Base-by-base conservation (phyloP, 37 sponge, comb jelly and placozoan species). In the Spongia lamella region DNA sequence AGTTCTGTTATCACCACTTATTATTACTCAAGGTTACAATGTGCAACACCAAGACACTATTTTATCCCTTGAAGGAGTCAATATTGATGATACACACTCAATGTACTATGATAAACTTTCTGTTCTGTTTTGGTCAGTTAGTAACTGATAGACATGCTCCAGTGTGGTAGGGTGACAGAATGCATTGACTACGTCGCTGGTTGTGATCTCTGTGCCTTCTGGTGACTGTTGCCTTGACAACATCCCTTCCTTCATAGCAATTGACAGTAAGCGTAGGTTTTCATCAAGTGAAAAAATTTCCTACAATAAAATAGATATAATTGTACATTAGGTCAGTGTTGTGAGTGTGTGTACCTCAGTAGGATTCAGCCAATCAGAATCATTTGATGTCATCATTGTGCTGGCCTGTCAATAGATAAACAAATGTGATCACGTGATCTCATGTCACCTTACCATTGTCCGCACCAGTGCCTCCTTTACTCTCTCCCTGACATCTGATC, bases 381-480 rank as follows among this genome's bases (percentile, higher is more conserved):
- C 16, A 15, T 25, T 9, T 32, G 2, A 68, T 61, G 24, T 7
- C 3, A 35, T 56, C 60, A 67, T 70, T 53, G 33, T 52, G 25
- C 30, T 61, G 37, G 34, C 19, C 66, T 22, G 66, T 21, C 5
- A 29, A 38, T 69, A 33, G 32, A 61, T 39, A 43, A 43, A 22
- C n/a, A 83, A 37, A 50, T 33, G 76, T 39, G 29, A 83, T 51
- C 76, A 61, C 2, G 0, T 3, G 35, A 22, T 36, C 53, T 53
- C 64, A 30, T 9, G 53, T 77, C 19, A 24, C 37, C 90, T 52
- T 47, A 92, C 87, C 67, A 86, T n/a, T 17, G 73, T 53, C 22
- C 92, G 53, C 15, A 76, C 76, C 0, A 87, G 22, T 0, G 77
- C 87, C 56, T 92, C 92, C 38, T 83, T 92, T 1, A 86, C 56